These are phyloP conservation scores for Syngnathoides biaculeatus DNA, from an alignment of 2,113 vertebrate species.

Conservation along the genomic window DNA sequence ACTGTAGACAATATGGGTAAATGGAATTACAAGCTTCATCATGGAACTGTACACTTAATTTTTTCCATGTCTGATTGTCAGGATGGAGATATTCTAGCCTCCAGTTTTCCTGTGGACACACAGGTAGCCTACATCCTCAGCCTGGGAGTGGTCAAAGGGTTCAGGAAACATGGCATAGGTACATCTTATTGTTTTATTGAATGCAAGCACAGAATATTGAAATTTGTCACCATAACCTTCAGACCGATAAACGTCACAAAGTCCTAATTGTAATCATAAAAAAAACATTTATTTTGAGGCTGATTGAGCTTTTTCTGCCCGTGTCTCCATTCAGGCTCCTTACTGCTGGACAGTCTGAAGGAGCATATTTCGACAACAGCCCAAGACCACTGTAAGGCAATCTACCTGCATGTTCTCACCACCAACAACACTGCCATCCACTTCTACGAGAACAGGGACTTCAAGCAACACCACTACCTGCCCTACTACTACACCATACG, in stretches of 20 bases:
- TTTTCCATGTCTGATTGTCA: conserved; percentile 43
- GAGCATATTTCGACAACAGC: conserved; percentile 95
- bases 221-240: background rate
- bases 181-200: conserved; percentile 32
- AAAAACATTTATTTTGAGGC: background rate
- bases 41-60: background rate
- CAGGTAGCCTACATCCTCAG: conserved; percentile 98
- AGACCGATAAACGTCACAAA: background rate
- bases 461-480: conserved; percentile 97
- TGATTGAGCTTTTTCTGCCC: background rate
- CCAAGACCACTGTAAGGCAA: conserved; percentile 97
- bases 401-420: conserved; percentile 97
- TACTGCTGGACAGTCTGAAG: conserved; percentile 96
- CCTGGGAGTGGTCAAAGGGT: conserved; percentile 96
- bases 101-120: conserved; percentile 93
- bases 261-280: background rate
- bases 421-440: conserved; percentile 95
- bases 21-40: too few relatives aligned
- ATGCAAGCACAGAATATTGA: background rate
- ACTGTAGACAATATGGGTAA: too few relatives aligned
- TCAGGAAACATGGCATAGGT: conserved; percentile 98
- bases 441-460: conserved; percentile 98
- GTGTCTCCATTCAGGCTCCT: conserved; percentile 76
- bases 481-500: conserved; percentile 98
- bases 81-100: conserved; percentile 98